phyloP scores from a whole-genome alignment of 2,797 vertebrate species.

The Mus caroli region DNA sequence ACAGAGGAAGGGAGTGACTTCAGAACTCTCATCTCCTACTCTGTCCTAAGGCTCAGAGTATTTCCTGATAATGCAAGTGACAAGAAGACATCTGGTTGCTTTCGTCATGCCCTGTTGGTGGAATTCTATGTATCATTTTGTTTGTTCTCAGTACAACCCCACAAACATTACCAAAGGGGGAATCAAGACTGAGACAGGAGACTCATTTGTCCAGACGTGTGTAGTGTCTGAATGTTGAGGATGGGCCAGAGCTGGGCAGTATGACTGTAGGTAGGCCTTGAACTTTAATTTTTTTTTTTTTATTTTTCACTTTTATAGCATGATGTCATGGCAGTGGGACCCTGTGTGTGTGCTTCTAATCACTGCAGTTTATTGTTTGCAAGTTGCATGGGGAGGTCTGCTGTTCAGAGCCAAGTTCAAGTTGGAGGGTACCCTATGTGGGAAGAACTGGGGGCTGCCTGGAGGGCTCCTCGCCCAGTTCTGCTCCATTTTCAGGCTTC shows the following conservation, averaged over 20 bases:
- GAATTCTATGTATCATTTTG: accelerated
- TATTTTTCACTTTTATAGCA: neutral
- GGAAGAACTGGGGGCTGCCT: accelerated
- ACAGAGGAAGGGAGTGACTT: neutral
- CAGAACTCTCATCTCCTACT: too few species aligned
- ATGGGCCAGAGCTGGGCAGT: neutral
- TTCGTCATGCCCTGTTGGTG: neutral
- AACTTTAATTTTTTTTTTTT: too few species aligned
- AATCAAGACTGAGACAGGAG: neutral
- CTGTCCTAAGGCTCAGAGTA: neutral
- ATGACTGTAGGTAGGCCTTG: neutral
- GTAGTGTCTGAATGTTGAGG: accelerated
- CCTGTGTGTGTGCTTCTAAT: neutral
- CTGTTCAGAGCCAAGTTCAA: neutral
- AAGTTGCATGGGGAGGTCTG: neutral
- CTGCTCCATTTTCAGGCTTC: neutral
- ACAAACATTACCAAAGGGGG: neutral
- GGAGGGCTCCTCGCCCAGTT: neutral
- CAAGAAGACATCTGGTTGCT: neutral
- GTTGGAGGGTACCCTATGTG: accelerated
- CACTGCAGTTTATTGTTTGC: too few species aligned
- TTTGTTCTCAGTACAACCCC: neutral
- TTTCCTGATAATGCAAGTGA: neutral
- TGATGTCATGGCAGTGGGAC: accelerated
- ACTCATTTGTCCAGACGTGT: neutral